phyloP scores from a whole-genome alignment of 2,888 invertebrate genomes.

The Drosophila subsilvestris region DNA sequence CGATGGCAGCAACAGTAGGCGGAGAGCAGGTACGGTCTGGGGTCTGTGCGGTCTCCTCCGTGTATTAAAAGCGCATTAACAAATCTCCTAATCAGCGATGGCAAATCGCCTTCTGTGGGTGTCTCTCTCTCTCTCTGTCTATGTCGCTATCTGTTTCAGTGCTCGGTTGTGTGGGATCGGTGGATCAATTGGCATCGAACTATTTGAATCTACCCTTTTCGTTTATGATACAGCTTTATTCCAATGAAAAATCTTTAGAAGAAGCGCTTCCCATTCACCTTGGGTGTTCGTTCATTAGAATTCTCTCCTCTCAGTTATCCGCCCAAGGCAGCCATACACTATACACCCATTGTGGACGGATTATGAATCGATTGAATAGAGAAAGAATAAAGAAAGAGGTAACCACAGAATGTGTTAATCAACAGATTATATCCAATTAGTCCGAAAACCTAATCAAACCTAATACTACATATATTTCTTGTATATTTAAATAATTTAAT shows the following conservation, averaged over 20 bases:
- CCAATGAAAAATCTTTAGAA: background rate
- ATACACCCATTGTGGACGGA: no score
- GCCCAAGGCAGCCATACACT: no score
- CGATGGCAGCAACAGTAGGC: constrained; percentile 51
- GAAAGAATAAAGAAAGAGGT: background rate
- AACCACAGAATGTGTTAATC: constrained; percentile 12
- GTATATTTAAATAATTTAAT: background rate
- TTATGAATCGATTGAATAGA: no score
- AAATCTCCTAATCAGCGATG: constrained; percentile 76
- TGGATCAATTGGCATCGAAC: background rate
- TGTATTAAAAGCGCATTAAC: constrained; percentile 77
- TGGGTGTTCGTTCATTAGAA: background rate
- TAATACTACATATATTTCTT: background rate
- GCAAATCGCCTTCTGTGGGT: constrained; percentile 60
- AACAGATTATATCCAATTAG: constrained; percentile 7
- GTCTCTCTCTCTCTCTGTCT: background rate
- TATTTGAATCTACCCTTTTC: background rate
- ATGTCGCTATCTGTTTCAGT: constrained; percentile 18
- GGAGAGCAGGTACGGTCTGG: constrained; percentile 43
- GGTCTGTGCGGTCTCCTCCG: constrained; percentile 19
- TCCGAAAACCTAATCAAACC: background rate
- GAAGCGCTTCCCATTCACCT: background rate
- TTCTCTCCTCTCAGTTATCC: background rate
- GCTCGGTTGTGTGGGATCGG: constrained; percentile 11
- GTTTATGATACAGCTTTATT: no score